These are phyloP conservation scores for Cairina moschata DNA, from an alignment of 2,113 vertebrate species.

Conservation along the genomic window DNA sequence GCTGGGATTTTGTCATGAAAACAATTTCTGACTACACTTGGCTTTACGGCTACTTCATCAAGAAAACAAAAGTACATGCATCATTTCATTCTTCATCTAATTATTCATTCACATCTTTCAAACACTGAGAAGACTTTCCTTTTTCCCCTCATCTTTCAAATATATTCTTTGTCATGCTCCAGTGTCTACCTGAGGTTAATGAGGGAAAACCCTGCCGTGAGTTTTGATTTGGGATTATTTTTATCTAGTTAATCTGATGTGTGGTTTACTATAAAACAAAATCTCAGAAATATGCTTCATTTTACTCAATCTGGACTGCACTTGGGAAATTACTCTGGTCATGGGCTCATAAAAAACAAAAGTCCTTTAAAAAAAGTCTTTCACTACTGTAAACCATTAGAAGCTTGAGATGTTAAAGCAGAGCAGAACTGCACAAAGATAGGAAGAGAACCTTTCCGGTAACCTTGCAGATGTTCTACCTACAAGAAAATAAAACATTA, in stretches of 20 bases:
- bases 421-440: not conserved
- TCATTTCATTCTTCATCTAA: not conserved
- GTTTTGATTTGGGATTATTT: conserved; percentile 43
- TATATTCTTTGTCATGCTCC: not conserved
- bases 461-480: not conserved
- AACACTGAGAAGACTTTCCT: not conserved
- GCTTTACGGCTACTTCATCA: not conserved
- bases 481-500: not conserved
- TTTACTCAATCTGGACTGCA: conserved; percentile 17
- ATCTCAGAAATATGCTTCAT: not conserved
- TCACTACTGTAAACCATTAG: conserved; percentile 25
- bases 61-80: not conserved
- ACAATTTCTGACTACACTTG: not conserved
- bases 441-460: not conserved
- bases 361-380: not conserved
- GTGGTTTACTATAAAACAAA: not conserved
- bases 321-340: conserved; percentile 18
- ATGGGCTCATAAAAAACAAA: conserved; percentile 5
- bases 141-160: not conserved
- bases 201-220: not conserved
- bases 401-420: not conserved
- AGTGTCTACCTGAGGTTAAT: not conserved
- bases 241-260: conserved; percentile 21
- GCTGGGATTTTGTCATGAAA: conserved; percentile 56
- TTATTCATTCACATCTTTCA: not conserved